phyloP scores from a whole-genome alignment of 2,113 vertebrate species.

The Dendrocopos noguchii region DNA sequence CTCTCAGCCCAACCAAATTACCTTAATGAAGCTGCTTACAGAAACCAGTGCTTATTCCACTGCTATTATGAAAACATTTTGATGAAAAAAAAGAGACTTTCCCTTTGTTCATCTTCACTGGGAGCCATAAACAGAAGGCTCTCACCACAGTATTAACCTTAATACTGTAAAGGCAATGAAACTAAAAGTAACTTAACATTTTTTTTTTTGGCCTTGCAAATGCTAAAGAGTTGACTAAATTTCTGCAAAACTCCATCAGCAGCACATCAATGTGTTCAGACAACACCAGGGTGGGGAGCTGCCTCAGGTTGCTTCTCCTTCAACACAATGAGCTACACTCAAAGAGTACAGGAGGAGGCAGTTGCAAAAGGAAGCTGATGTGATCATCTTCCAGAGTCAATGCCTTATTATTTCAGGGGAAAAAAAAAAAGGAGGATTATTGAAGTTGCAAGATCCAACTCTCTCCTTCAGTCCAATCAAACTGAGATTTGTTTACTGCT shows the following conservation, averaged over 20 bases:
- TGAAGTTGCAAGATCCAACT: not conserved
- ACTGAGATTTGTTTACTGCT: slow-evolving; percentile 4
- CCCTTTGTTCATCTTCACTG: not conserved
- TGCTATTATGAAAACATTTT: not conserved
- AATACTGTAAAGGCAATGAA: not conserved
- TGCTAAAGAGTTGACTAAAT: not conserved
- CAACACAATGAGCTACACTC: not conserved
- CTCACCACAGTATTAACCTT: not conserved
- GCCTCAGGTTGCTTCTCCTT: not conserved
- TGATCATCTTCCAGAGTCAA: not conserved
- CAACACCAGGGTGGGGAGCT: not conserved
- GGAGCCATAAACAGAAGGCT: not conserved
- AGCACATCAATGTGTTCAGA: not conserved
- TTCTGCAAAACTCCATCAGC: not conserved
- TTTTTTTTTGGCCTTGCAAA: too few species aligned
- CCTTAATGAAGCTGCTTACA: not conserved
- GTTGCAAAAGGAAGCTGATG: not conserved
- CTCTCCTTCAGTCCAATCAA: not conserved
- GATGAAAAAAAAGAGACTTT: not conserved
- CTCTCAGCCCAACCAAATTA: not conserved
- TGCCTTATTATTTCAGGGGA: not conserved
- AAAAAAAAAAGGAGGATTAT: too few species aligned
- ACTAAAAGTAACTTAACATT: not conserved
- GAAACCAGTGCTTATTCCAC: not conserved
- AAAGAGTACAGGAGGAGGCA: not conserved